phyloP scores from a whole-genome alignment of 2,113 vertebrate species.

The Dasyprocta punctata region DNA sequence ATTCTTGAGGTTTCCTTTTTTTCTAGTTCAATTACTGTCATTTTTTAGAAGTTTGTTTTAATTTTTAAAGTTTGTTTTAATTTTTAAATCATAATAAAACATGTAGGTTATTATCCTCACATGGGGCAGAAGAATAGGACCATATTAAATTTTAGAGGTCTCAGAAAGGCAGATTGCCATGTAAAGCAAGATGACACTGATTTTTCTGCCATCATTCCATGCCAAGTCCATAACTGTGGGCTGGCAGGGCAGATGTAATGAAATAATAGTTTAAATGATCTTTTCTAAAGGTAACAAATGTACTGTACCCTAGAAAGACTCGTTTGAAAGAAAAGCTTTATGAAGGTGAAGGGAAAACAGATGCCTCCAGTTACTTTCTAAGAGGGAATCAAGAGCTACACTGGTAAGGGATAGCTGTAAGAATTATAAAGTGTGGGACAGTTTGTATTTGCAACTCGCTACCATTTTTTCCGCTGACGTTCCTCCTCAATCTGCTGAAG shows the following conservation, averaged over 20 bases:
- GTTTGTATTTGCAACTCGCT: neutral
- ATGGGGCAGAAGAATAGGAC: neutral
- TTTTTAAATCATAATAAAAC: constrained; percentile 10
- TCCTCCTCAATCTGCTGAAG: neutral
- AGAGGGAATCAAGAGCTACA: neutral
- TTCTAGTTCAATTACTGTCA: neutral
- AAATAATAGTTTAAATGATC: neutral
- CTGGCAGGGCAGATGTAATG: neutral
- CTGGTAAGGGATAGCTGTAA: neutral
- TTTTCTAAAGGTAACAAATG: neutral
- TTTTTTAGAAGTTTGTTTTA: neutral
- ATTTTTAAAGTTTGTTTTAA: neutral
- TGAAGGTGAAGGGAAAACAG: neutral
- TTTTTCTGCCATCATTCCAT: neutral
- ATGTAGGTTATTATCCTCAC: neutral
- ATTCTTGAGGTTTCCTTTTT: neutral
- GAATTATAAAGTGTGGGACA: neutral
- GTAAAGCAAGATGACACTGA: neutral
- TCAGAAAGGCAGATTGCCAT: neutral
- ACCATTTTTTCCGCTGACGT: neutral
- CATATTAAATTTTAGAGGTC: neutral
- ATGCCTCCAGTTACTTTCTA: neutral
- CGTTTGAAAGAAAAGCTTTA: neutral
- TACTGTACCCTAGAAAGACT: neutral
- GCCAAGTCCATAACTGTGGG: neutral